Evolutionary conservation across 2,113 vertebrate species (phyloP), one percentile per base, ranked within the genome.

Genomic region (Bombycilla garrulus): DNA sequence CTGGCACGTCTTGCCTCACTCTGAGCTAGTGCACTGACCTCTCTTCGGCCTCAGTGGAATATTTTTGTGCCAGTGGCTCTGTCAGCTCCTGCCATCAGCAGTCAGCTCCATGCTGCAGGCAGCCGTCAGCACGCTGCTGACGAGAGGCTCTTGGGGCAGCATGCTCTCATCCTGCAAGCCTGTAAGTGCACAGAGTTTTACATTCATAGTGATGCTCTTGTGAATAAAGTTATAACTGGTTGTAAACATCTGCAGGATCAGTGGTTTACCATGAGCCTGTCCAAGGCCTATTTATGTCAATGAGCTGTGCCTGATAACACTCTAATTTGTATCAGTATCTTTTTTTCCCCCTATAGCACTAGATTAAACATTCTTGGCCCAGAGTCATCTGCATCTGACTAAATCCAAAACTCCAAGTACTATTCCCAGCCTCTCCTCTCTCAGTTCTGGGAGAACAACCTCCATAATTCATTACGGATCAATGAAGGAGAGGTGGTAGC

Each of bases 51-150:
- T 96, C 77, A 11, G 47, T 16, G 38, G 71, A 65, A 72, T 74
- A 85, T 92, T 96, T 97, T 74, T 91, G 51, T 67, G 92, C 88
- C 74, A 61, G 47, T 79, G 71, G 47, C 85, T 91, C 92, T 70
- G 91, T 95, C 90, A 93, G 92, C 92, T 96, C 93, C 91, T 86
- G 72, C 95, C 93, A 91, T 73, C 90, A 94, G 74, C 81, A 90
- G 86, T 60, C 94, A 93, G 85, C 79, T 80, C 71, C 66, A 80
- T 76, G 85, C 86, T 51, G 65, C 74, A 22, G 60, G 77, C 53
- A 87, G 84, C 65, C 29, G 5, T 53, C 66, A 86, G 56, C 47
- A 35, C 14, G 3, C 57, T 1, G 8, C 57, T 66, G 90, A 66
- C 1, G 35, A 84, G 81, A 5, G 0, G 90, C 67, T 88, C 71